Percentiles rank a stretch among this genome's conserved stretches.
These are phyloP conservation scores for Mionectes macconnelli DNA, from an alignment of 2,113 vertebrate species.

Conservation along the genomic window DNA sequence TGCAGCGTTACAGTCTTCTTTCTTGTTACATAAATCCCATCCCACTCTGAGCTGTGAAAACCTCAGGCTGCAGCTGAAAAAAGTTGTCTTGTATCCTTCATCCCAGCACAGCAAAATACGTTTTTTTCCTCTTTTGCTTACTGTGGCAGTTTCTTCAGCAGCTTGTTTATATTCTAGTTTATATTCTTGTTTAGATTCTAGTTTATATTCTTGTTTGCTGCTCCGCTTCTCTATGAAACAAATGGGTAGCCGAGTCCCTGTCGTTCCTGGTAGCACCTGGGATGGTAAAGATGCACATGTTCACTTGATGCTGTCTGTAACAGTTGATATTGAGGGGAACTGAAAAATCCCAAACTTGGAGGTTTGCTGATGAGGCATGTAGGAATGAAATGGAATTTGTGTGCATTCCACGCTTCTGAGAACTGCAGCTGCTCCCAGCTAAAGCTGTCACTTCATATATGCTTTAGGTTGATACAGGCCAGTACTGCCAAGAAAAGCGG, in stretches of 20 bases:
- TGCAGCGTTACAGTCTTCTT: not conserved
- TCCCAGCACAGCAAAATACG: not conserved
- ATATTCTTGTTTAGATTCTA: not conserved
- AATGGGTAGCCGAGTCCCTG: not conserved
- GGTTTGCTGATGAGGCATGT: not conserved
- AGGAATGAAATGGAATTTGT: not conserved
- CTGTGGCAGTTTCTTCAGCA: not conserved
- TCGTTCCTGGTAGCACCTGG: not conserved
- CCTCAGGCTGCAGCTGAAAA: not conserved
- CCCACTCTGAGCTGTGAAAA: not conserved
- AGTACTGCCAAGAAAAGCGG: not conserved
- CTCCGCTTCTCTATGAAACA: not conserved
- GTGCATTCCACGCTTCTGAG: not conserved
- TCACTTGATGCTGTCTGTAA: not conserved
- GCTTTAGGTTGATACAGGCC: not conserved
- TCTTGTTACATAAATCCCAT: not conserved
- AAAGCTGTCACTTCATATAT: not conserved
- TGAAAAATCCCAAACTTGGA: not conserved
- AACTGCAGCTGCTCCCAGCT: not conserved
- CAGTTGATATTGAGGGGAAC: not conserved
- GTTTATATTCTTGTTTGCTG: not conserved
- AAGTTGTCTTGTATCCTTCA: not conserved
- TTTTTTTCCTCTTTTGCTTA: not conserved
- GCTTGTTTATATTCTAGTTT: not conserved
- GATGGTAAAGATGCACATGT: not conserved